Evolutionary conservation across 2,113 vertebrate species (phyloP).

Genomic region (Mustela nigripes): DNA sequence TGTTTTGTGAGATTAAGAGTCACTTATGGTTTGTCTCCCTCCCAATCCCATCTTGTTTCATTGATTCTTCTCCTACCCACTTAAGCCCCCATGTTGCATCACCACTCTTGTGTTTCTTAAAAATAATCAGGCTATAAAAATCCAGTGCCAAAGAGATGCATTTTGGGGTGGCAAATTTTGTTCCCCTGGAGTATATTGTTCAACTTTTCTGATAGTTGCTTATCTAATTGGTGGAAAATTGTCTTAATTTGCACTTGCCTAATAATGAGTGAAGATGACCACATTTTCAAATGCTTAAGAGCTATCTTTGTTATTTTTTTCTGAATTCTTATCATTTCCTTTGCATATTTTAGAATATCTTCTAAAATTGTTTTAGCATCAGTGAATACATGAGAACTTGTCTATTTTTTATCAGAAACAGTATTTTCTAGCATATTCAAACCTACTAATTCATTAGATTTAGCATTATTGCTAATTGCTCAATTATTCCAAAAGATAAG

Average conservation of each 20-base stretch:
- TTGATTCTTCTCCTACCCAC: too few relatives aligned
- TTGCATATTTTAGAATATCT: background rate
- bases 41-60: too few relatives aligned
- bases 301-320: background rate
- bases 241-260: background rate
- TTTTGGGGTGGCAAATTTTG: background rate
- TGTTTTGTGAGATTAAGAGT: too few relatives aligned
- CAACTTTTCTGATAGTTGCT: background rate
- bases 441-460: background rate
- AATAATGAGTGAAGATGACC: background rate
- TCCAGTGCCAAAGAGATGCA: background rate
- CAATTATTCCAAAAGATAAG: slow-evolving; percentile 26
- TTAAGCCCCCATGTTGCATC: too few relatives aligned
- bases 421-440: background rate
- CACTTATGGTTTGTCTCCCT: too few relatives aligned
- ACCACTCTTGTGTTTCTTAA: background rate
- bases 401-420: background rate
- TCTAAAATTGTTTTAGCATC: background rate
- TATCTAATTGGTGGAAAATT: background rate
- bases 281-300: slow-evolving; percentile 31
- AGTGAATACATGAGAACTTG: background rate
- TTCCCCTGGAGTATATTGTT: background rate
- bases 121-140: background rate
- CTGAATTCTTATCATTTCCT: background rate
- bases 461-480: background rate